A percentile compares a stretch with the other conserved stretches of the same genome.
phyloP scores from a whole-genome alignment of 35 echinoderm and acorn worm species.

The Heliocidaris tuberculata region DNA sequence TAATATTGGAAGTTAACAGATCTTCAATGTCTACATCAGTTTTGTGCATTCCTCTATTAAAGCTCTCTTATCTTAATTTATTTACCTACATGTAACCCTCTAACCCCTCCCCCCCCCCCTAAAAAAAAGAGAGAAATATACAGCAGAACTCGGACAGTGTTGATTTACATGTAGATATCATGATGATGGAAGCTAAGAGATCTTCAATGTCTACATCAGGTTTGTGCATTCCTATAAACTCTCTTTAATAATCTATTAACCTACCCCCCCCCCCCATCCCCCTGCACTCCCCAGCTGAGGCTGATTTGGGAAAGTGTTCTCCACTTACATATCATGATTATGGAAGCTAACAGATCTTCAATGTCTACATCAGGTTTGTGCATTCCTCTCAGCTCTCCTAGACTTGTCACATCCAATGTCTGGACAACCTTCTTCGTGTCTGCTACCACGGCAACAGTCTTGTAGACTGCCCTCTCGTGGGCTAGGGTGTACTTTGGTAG shows the following conservation, averaged over 20 bases:
- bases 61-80: too few relatives aligned
- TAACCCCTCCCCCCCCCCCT: too few relatives aligned
- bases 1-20: too few relatives aligned
- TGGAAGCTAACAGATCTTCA: constrained; percentile 93
- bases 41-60: too few relatives aligned
- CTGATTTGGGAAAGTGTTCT: too few relatives aligned
- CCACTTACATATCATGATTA: constrained; percentile 97
- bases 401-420: constrained; percentile 77
- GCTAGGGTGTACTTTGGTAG: constrained; percentile 86
- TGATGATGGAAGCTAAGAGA: too few relatives aligned
- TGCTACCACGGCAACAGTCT: constrained; percentile 83
- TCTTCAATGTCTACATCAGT: too few relatives aligned
- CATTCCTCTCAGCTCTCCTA: constrained; percentile 88
- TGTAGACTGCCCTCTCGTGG: constrained; percentile 95
- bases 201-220: constrained; percentile 98
- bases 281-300: too few relatives aligned
- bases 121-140: too few relatives aligned
- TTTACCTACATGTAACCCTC: too few relatives aligned
- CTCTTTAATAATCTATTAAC: constrained; percentile 45
- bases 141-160: too few relatives aligned
- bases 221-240: constrained; percentile 95
- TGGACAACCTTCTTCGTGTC: constrained; percentile 97
- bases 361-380: constrained; percentile 99
- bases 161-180: constrained; percentile 94
- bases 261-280: too few relatives aligned